Base-by-base conservation (phyloP, 2,888 invertebrate genomes). In the Polyommatus icarus region DNA sequence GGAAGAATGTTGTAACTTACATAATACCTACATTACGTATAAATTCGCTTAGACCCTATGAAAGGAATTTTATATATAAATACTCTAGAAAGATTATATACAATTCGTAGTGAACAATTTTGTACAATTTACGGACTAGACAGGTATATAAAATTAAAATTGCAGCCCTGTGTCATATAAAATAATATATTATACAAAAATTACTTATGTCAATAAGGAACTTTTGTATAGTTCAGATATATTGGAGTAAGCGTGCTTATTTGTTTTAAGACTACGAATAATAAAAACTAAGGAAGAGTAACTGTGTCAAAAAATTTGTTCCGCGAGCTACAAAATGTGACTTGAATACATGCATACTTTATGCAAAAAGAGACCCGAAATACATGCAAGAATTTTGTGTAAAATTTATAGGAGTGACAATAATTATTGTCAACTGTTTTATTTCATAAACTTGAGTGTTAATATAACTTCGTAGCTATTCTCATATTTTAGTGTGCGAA, bases 61-160 rank as follows among this genome's bases (percentile, higher is more conserved):
- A 87, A 88, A 87, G 86, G 87, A 87, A 88, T 87, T 86, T 83
- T 85, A 81, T 83, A 82, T 84, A 83, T 81, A 83, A 83, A 83
- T 82, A 77, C 83, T 84, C 54, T 75, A 73, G 15, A 82, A 82
- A 82, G 81, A 78, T 80, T 76, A 80, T 80, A 81, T 83, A 83
- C 81, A 80, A 81, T 83, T 84, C 84, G 80, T 83, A 84, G 83
- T 83, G 84, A 86, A 87, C 85, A 85, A 76, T 82, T 88, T 85
- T 86, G 83, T 87, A 88, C 86, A 87, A 81, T 84, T 83, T 83
- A 80, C 79, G 80, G 87, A 88, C 88, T 88, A 89, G 86, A 86
- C 77, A 76, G 57, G 57, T 32, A 67, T 67, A 67, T 67, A 67
- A 67, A 67, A 67, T 15, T 75, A 24, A 54, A 29, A 29, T 75